These are phyloP conservation scores for Malthinus seriepunctatus DNA, from an alignment of 2,888 invertebrate species.

Conservation along the genomic window DNA sequence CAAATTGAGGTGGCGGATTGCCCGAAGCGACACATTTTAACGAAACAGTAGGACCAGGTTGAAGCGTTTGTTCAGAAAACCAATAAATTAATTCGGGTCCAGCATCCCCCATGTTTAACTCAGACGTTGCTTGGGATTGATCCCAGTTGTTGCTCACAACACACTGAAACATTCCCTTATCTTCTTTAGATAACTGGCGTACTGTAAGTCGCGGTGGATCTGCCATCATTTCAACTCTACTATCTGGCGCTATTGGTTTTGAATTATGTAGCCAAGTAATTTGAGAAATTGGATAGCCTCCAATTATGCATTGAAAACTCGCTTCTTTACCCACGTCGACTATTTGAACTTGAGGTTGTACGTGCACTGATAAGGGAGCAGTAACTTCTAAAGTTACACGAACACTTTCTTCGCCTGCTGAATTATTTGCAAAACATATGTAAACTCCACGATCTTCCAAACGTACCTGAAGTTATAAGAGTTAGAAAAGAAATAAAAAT, in stretches of 20 bases:
- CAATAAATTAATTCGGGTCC: conserved; percentile 88
- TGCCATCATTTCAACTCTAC: conserved; percentile 48
- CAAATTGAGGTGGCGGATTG: conserved; percentile 90
- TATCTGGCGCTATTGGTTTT: conserved; percentile 53
- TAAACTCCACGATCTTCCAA: conserved; percentile 85
- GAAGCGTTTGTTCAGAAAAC: conserved; percentile 90
- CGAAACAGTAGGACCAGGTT: conserved; percentile 89
- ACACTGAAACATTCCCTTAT: conserved; percentile 92
- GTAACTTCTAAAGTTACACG: conserved; percentile 78
- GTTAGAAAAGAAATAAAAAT: not conserved
- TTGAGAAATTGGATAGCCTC: conserved; percentile 82
- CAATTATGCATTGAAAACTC: conserved; percentile 83
- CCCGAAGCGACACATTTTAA: conserved; percentile 94
- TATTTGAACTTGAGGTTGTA: conserved; percentile 76
- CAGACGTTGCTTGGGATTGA: conserved; percentile 81
- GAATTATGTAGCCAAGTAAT: conserved; percentile 82
- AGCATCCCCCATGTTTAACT: conserved; percentile 82
- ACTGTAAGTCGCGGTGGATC: conserved; percentile 56
- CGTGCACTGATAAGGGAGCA: conserved; percentile 78
- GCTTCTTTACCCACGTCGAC: conserved; percentile 85
- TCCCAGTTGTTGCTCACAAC: conserved; percentile 84
- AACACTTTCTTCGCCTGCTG: conserved; percentile 80
- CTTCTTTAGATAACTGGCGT: conserved; percentile 73
- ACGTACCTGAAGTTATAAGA: conserved; percentile 50
- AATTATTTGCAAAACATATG: conserved; percentile 89